These are phyloP conservation scores for Aspiorhynchus laticeps DNA, from an alignment of 2,113 vertebrate species.

Conservation along the genomic window DNA sequence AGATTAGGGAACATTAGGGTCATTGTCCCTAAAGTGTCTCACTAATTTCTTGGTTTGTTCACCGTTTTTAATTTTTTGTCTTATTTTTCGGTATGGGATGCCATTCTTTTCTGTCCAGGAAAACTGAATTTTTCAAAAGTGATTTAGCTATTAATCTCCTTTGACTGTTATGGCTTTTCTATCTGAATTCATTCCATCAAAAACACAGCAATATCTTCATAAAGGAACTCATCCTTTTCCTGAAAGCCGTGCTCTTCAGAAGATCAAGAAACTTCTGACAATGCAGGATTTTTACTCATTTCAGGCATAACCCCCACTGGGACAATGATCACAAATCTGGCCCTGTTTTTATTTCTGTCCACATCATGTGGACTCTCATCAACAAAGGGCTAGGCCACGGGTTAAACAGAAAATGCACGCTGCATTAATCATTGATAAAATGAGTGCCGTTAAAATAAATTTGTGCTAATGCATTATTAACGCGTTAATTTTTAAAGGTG, in stretches of 20 bases:
- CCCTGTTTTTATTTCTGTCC: not conserved
- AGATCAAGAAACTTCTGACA: not conserved
- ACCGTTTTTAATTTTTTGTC: not conserved
- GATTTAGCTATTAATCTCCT: not conserved
- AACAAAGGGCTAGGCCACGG: too few species aligned
- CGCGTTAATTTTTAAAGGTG: too few species aligned
- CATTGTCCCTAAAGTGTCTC: not conserved
- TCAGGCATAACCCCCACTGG: not conserved
- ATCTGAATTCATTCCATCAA: not conserved
- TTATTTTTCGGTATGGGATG: not conserved
- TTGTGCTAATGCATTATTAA: too few species aligned
- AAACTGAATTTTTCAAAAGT: not conserved
- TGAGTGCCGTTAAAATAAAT: too few species aligned
- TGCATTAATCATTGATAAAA: too few species aligned
- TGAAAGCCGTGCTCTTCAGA: not conserved
- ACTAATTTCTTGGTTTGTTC: not conserved
- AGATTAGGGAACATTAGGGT: not conserved
- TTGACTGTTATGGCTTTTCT: rapidly evolving
- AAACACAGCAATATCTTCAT: not conserved
- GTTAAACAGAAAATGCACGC: too few species aligned
- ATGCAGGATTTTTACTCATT: not conserved
- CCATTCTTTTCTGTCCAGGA: rapidly evolving
- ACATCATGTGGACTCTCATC: too few species aligned
- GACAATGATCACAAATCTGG: not conserved
- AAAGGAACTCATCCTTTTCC: not conserved